phyloP scores from a whole-genome alignment of 2,113 vertebrate genomes.

The Cariama cristata region DNA sequence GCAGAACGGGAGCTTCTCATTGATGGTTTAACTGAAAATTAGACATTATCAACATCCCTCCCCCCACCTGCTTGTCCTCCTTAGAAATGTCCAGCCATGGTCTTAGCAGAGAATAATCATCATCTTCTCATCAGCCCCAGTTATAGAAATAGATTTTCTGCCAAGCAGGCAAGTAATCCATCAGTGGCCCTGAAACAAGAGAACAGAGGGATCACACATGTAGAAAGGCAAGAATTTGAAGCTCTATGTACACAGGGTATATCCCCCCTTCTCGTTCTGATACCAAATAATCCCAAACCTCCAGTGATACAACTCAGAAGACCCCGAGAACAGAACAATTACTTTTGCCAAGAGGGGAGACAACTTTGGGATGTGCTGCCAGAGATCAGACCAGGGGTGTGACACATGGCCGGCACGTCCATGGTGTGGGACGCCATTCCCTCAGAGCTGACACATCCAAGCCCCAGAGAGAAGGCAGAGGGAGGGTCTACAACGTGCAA shows the following conservation, averaged over 20 bases:
- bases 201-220: background rate
- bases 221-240: background rate
- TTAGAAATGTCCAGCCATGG: background rate
- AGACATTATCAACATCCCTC: conserved; percentile 1
- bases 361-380: background rate
- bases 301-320: background rate
- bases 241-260: no score
- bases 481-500: background rate
- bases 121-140: conserved; percentile 86
- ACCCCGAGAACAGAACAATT: background rate
- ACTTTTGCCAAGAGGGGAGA: background rate
- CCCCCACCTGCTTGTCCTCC: background rate
- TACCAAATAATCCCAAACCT: background rate
- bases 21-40: conserved; percentile 7
- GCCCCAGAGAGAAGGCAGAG: background rate
- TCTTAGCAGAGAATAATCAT: background rate
- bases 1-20: conserved; percentile 3
- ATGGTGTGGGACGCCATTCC: background rate
- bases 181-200: conserved; percentile 87
- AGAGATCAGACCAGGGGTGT: background rate
- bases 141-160: conserved; percentile 99
- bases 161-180: conserved; percentile 96
- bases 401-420: background rate
- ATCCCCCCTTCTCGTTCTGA: background rate
- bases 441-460: background rate